Evolutionary conservation across 2,888 invertebrate species (phyloP), one percentile per base, ranked within the genome.

Genomic region (Saturnia pavonia): DNA sequence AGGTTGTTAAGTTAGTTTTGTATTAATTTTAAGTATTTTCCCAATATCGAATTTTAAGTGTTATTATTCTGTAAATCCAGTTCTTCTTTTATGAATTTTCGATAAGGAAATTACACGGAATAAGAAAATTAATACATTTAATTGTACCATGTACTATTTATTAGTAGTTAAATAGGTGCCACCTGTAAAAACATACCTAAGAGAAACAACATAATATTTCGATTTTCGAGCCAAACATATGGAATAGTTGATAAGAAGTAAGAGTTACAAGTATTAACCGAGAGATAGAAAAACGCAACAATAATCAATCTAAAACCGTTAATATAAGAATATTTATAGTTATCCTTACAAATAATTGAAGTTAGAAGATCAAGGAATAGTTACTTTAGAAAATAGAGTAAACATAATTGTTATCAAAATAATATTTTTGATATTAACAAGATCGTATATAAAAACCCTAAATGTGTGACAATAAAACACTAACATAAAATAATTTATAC

Each of bases 401-500:
- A 14, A 60, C 60, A 27, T 60, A 63, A 16, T 16, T 63, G 34
- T 63, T 34, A 34, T 63, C 63, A 63, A 63, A 34, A 63, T 63
- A 34, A 63, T 63, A 63, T 63, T 63, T 60, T 63, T 34, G 27
- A 54, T 63, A 63, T 7, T 1, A 34, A 34, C 11, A 34, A 63
- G 63, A 63, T 40, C 40, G 60, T 57, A 22, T 22, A n/a, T 43
- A 19, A 40, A n/a, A n/a, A 57, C 42, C 25, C 14, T 63, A 82
- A 85, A 84, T 81, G 78, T 85, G 83, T 84, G 84, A 84, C 83
- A 80, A 80, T 77, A 73, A 74, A 75, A 75, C 71, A 80, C 71
- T 72, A 80, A 79, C 77, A 81, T 82, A 76, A 82, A 81, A 82
- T 79, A 84, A 85, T 80, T 82, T 87, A 78, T 87, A 88, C 84